Evolutionary conservation across 2,888 invertebrate genomes (phyloP).

Genomic region (Drosophila phalerata): DNA sequence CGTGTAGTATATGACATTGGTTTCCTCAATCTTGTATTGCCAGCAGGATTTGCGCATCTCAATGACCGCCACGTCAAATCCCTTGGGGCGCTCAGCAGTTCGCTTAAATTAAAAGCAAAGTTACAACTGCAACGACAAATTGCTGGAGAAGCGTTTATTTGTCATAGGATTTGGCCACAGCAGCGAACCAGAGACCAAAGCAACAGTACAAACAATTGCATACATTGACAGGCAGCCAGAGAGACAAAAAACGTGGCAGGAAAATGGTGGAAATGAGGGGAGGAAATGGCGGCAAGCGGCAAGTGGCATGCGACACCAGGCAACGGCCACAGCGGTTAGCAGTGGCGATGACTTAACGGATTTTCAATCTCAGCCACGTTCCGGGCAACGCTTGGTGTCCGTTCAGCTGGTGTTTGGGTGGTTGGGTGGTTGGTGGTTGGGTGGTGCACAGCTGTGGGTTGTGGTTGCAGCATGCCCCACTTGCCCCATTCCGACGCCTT

Average conservation of each 20-base stretch:
- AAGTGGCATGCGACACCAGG: slow-evolving; percentile 36
- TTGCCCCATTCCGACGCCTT: slow-evolving; percentile 21
- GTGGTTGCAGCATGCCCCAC: slow-evolving; percentile 18
- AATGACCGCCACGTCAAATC: slow-evolving; percentile 26
- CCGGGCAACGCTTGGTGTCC: slow-evolving; percentile 30
- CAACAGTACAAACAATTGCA: slow-evolving; percentile 66
- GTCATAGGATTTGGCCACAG: slow-evolving; percentile 69
- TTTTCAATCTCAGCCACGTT: slow-evolving; percentile 75
- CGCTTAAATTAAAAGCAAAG: slow-evolving; percentile 76
- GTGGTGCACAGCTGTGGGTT: slow-evolving; percentile 30
- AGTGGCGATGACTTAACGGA: slow-evolving; percentile 82
- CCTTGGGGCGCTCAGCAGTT: slow-evolving; percentile 32
- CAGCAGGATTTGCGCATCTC: slow-evolving; percentile 8
- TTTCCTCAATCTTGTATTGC: slow-evolving; percentile 5
- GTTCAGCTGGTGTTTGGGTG: neutral
- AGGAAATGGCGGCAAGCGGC: too few relatives aligned
- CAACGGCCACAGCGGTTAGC: slow-evolving; percentile 75
- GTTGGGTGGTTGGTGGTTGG: neutral
- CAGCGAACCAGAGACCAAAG: slow-evolving; percentile 51
- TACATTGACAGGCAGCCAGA: slow-evolving; percentile 60
- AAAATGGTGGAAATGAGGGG: slow-evolving; percentile 7
- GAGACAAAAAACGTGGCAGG: slow-evolving; percentile 28
- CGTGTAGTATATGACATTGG: neutral
- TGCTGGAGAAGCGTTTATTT: slow-evolving; percentile 72
- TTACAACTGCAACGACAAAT: slow-evolving; percentile 59